Conservation (phyloP, 1,140 invertebrate species). For the Batillaria attramentaria region DNA sequence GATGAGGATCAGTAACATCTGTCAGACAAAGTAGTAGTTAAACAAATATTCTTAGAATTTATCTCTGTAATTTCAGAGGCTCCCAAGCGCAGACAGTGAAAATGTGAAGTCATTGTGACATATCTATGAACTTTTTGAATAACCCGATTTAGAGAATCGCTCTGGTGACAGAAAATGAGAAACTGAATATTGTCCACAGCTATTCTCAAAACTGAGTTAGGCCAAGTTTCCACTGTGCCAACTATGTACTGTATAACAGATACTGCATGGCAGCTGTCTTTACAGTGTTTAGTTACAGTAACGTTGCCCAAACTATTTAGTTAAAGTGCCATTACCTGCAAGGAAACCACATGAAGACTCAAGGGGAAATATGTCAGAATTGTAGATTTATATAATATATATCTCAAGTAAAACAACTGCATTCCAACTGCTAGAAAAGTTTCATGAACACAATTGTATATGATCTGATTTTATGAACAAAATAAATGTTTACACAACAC, state of each 20-base stretch:
- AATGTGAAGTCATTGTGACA: neutral
- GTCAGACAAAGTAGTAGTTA: neutral
- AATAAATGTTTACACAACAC: no score
- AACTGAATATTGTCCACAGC: neutral
- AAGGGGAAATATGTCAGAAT: no score
- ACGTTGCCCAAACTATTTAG: neutral
- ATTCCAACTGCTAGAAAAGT: no score
- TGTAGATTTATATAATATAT: no score
- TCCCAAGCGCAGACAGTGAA: neutral
- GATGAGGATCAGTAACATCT: neutral
- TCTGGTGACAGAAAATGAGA: neutral
- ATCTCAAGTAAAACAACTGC: no score
- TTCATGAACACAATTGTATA: no score
- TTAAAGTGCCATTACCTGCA: neutral
- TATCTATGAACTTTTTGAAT: neutral
- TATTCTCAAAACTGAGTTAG: no score
- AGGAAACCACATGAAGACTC: no score
- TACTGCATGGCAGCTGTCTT: neutral
- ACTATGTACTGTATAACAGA: neutral
- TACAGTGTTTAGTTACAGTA: neutral
- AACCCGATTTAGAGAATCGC: neutral
- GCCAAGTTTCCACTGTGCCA: neutral
- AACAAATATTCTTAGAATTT: slow-evolving; percentile 5
- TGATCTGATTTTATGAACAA: no score
- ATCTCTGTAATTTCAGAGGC: neutral